A percentile compares a stretch with the other conserved stretches of the same genome.
Conservation (phyloP, 1,140 invertebrate species). For the Leptinotarsa defecta region DNA sequence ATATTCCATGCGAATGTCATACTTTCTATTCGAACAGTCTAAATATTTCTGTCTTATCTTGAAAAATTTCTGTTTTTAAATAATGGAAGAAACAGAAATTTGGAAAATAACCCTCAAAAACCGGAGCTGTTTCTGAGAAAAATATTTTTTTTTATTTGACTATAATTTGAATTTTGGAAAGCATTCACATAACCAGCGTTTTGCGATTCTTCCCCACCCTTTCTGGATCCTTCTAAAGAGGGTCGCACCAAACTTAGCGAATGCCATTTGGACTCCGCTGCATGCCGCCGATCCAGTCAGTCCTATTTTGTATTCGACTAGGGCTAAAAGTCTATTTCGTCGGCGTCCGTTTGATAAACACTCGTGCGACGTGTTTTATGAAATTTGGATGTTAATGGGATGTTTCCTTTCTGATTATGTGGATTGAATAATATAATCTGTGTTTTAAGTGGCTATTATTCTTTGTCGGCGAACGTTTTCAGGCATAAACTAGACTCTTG, state of each 20-base stretch:
- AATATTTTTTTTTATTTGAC: neutral
- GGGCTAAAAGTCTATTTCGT: slow-evolving; percentile 11
- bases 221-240: slow-evolving; percentile 2
- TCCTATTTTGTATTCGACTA: slow-evolving; percentile 27
- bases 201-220: neutral
- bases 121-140: too few relatives aligned
- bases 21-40: too few relatives aligned
- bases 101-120: too few relatives aligned
- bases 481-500: neutral
- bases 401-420: slow-evolving; percentile 27
- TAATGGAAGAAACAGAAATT: too few relatives aligned
- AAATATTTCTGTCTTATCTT: too few relatives aligned
- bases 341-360: slow-evolving; percentile 20
- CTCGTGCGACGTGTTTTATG: slow-evolving; percentile 9
- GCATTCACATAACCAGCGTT: neutral
- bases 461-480: slow-evolving; percentile 16
- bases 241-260: neutral
- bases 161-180: neutral
- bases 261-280: neutral
- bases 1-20: too few relatives aligned
- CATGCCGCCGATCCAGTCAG: slow-evolving; percentile 10
- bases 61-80: too few relatives aligned
- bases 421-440: slow-evolving; percentile 27
- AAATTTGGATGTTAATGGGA: slow-evolving; percentile 28
- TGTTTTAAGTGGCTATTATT: slow-evolving; percentile 22